Evolutionary conservation across 2,797 vertebrate species (phyloP).

Genomic region (Gymnocypris eckloni): DNA sequence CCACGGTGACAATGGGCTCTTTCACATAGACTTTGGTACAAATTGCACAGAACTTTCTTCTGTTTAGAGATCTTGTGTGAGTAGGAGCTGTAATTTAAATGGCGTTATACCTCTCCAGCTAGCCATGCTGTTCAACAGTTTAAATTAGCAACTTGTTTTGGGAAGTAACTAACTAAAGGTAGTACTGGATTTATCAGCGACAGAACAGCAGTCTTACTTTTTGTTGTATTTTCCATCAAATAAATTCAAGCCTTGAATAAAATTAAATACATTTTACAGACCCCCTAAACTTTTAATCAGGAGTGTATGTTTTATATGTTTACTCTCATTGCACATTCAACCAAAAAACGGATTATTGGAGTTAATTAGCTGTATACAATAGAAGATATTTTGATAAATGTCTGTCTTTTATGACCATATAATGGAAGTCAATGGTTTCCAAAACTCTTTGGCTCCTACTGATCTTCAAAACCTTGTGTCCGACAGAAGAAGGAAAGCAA

Average conservation of each 20-base stretch:
- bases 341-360: too few species aligned
- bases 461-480: neutral
- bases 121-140: neutral
- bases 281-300: neutral
- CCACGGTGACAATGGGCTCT: neutral
- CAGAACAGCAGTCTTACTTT: neutral
- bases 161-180: neutral
- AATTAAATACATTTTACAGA: neutral
- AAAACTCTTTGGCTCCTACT: neutral
- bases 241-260: neutral
- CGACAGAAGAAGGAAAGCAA: neutral
- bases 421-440: neutral
- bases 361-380: neutral
- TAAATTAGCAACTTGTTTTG: neutral
- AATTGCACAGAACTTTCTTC: neutral
- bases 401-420: neutral
- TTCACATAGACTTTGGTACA: conserved; percentile 4
- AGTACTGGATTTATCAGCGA: neutral
- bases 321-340: neutral
- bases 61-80: conserved; percentile 8
- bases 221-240: neutral
- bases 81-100: neutral
- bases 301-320: neutral
- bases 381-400: too few species aligned
- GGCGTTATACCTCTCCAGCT: neutral